phyloP scores from a whole-genome alignment of 2,113 vertebrate genomes.

The Capricornis sumatraensis region DNA sequence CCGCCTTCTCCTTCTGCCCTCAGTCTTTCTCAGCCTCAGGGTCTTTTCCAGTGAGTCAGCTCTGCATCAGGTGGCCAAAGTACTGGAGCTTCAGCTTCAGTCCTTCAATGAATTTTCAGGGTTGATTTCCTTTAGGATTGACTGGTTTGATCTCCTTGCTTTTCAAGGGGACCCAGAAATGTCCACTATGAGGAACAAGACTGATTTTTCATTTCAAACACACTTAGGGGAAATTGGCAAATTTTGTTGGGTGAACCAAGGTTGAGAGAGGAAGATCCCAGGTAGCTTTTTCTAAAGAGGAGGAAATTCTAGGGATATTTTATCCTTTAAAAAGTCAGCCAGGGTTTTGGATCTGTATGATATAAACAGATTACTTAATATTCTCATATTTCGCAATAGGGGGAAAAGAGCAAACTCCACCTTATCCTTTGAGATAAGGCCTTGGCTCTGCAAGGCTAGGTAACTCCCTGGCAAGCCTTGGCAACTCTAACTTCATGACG shows the following conservation, averaged over 20 bases:
- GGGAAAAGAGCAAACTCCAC: constrained; percentile 82
- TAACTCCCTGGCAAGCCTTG: constrained; percentile 64
- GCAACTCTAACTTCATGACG: not conserved
- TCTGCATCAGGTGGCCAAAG: not conserved
- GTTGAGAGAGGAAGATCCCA: constrained; percentile 17
- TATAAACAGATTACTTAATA: constrained; percentile 82
- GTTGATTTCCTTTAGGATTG: not conserved
- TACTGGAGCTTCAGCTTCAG: not conserved
- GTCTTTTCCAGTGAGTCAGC: not conserved
- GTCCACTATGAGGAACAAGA: accelerated
- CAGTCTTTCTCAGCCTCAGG: not conserved
- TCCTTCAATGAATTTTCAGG: not conserved
- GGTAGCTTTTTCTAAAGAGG: not conserved
- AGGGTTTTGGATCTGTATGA: constrained; percentile 69
- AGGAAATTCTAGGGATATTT: constrained; percentile 47
- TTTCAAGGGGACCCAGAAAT: not conserved
- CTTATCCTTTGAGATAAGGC: constrained; percentile 85
- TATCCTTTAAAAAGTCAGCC: constrained; percentile 65
- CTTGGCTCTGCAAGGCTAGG: constrained; percentile 70
- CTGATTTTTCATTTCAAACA: accelerated
- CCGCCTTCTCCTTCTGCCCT: not conserved
- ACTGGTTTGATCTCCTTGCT: not conserved
- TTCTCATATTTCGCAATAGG: constrained; percentile 76
- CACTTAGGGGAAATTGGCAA: not conserved
- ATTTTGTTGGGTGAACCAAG: not conserved